Evolutionary conservation across 2,888 invertebrate genomes (phyloP).

Genomic region (Linnaemya vulpina): DNA sequence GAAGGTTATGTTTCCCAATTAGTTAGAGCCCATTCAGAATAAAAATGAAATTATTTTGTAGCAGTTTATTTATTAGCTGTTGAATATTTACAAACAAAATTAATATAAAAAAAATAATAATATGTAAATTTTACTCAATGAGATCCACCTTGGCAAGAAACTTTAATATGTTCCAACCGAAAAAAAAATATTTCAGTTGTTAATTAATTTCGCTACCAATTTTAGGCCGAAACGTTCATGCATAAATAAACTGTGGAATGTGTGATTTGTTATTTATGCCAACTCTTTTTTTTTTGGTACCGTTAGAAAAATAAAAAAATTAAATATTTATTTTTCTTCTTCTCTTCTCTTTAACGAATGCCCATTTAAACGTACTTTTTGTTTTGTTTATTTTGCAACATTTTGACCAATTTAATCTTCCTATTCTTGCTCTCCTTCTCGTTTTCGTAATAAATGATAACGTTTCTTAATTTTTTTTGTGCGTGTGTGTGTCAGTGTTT

Average conservation of each 20-base stretch:
- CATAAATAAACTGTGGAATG: conserved; percentile 10
- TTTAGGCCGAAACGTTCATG: neutral
- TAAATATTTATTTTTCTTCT: no score
- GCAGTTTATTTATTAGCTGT: no score
- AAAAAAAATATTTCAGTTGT: no score
- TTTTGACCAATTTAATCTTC: conserved; percentile 33
- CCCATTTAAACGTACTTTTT: neutral
- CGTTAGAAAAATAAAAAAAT: neutral
- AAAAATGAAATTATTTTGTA: no score
- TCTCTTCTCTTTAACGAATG: neutral
- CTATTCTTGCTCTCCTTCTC: conserved; percentile 9
- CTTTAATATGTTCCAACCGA: no score
- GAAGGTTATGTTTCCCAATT: no score
- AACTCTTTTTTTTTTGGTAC: neutral
- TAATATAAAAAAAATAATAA: no score
- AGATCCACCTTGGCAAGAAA: no score
- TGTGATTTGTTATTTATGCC: neutral
- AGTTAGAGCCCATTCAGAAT: no score
- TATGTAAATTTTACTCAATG: no score
- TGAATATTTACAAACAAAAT: no score
- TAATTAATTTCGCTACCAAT: no score
- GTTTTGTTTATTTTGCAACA: neutral
- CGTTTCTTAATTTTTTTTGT: neutral
- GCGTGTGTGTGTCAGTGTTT: neutral
- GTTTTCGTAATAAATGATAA: neutral